A percentile compares a stretch with the other conserved stretches of the same genome.
phyloP scores from a whole-genome alignment of 2,888 invertebrate genomes.

The Drosophila eohydei region DNA sequence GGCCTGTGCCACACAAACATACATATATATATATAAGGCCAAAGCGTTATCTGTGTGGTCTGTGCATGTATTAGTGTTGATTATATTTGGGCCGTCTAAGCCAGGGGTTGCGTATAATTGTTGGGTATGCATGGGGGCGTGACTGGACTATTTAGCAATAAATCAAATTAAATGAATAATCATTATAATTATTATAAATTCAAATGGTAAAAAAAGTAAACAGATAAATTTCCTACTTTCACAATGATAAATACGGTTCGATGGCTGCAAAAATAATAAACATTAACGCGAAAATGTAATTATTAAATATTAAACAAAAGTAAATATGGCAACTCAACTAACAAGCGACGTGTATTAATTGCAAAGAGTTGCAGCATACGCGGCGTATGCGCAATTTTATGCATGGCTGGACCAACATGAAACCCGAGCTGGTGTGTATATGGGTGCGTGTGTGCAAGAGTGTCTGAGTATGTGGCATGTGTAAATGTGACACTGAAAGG shows the following conservation, averaged over 20 bases:
- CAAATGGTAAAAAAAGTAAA: conserved; percentile 18
- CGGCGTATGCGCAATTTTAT: conserved; percentile 53
- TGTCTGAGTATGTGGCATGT: not conserved
- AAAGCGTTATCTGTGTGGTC: conserved; percentile 19
- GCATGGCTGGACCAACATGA: conserved; percentile 28
- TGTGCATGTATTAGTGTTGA: conserved; percentile 48
- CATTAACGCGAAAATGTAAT: conserved; percentile 13
- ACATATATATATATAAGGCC: conserved; percentile 22
- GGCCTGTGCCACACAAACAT: conserved; percentile 29
- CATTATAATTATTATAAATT: conserved; percentile 31
- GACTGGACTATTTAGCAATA: conserved; percentile 26
- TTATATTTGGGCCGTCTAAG: conserved; percentile 53
- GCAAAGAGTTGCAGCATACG: conserved; percentile 18
- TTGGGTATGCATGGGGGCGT: conserved; percentile 12
- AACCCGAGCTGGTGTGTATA: conserved; percentile 5
- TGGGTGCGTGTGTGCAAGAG: not conserved
- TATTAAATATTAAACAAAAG: conserved; percentile 26
- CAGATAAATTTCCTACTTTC: conserved; percentile 53
- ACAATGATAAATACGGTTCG: conserved; percentile 40
- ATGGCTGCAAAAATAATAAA: conserved; percentile 28
- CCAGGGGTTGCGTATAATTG: conserved; percentile 44
- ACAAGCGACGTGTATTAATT: conserved; percentile 31
- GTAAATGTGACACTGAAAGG: conserved; percentile 11
- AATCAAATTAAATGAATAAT: conserved; percentile 39
- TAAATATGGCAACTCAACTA: conserved; percentile 20